Conservation (phyloP, 2,888 invertebrate genomes). For the Zeuzera pyrina region DNA sequence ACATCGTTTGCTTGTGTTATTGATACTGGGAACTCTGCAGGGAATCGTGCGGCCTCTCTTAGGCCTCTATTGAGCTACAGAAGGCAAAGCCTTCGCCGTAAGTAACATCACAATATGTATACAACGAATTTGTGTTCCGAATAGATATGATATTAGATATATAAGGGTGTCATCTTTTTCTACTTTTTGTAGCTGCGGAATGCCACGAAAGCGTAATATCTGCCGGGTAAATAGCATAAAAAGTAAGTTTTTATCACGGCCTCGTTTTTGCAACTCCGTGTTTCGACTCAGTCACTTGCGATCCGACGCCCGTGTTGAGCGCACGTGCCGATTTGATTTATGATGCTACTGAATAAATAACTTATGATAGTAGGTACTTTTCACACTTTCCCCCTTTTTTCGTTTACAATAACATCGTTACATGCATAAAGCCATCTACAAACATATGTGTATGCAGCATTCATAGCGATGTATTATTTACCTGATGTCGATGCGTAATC, state of each 20-base stretch:
- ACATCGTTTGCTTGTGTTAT: constrained; percentile 46
- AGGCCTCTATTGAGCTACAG: constrained; percentile 35
- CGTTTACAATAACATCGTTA: background rate
- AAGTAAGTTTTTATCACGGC: constrained; percentile 40
- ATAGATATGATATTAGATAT: too few relatives aligned
- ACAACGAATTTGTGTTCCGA: too few relatives aligned
- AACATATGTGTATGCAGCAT: constrained; percentile 31
- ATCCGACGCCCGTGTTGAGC: constrained; percentile 27
- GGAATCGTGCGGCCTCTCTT: constrained; percentile 14
- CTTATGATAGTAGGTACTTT: constrained; percentile 37
- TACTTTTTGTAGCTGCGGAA: constrained; percentile 38
- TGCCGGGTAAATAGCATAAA: constrained; percentile 26
- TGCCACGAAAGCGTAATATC: constrained; percentile 27
- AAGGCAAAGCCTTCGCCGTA: constrained; percentile 38
- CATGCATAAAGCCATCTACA: background rate
- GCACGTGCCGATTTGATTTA: constrained; percentile 66
- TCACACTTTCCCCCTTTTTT: constrained; percentile 6
- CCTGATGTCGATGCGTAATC: constrained; percentile 31
- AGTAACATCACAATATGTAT: too few relatives aligned
- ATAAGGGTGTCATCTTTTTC: constrained; percentile 37
- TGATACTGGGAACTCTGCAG: constrained; percentile 38
- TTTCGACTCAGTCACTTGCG: constrained; percentile 21
- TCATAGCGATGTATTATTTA: constrained; percentile 23
- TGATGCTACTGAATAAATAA: constrained; percentile 57
- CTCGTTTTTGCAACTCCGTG: constrained; percentile 11